phyloP scores from a whole-genome alignment of 1,140 invertebrate species.

The Medauroidea extradentata region DNA sequence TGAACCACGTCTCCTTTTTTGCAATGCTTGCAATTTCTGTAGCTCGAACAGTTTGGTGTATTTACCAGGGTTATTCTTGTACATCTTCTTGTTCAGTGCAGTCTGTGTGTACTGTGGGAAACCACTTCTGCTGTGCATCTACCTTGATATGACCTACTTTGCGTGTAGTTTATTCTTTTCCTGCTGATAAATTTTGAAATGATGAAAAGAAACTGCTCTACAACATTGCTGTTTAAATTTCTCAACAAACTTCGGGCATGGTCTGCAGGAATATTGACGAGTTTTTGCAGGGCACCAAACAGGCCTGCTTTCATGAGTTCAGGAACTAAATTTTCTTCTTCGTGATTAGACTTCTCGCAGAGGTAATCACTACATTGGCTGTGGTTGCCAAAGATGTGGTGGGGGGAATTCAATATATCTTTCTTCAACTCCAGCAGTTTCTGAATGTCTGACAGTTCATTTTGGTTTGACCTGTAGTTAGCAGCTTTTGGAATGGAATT shows the following conservation, averaged over 20 bases:
- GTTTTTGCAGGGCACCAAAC: not conserved
- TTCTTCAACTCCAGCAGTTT: slow-evolving; percentile 22
- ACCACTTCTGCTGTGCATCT: slow-evolving; percentile 30
- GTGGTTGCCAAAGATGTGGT: slow-evolving; percentile 41
- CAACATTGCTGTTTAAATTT: slow-evolving; percentile 40
- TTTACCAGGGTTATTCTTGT: not conserved
- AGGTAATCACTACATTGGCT: slow-evolving; percentile 25
- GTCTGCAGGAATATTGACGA: not conserved
- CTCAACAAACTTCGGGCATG: slow-evolving; percentile 30
- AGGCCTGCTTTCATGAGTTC: slow-evolving; percentile 11
- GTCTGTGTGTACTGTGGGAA: slow-evolving; percentile 27
- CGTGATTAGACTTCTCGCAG: slow-evolving; percentile 20
- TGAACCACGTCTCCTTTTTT: not conserved
- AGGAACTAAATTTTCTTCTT: slow-evolving; percentile 25
- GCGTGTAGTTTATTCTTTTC: slow-evolving; percentile 36
- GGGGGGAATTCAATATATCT: slow-evolving; percentile 31
- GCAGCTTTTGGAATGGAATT: slow-evolving; percentile 18
- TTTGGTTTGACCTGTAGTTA: not conserved
- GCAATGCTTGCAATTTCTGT: slow-evolving; percentile 5
- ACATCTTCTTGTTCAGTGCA: not conserved
- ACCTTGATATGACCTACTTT: slow-evolving; percentile 27
- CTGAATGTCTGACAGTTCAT: not conserved
- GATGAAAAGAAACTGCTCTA: slow-evolving; percentile 37
- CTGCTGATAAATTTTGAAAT: slow-evolving; percentile 36
- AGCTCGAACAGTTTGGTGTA: slow-evolving; percentile 6